Base-by-base conservation (phyloP, 2,888 invertebrate genomes). In the Mactromeris polynyma region DNA sequence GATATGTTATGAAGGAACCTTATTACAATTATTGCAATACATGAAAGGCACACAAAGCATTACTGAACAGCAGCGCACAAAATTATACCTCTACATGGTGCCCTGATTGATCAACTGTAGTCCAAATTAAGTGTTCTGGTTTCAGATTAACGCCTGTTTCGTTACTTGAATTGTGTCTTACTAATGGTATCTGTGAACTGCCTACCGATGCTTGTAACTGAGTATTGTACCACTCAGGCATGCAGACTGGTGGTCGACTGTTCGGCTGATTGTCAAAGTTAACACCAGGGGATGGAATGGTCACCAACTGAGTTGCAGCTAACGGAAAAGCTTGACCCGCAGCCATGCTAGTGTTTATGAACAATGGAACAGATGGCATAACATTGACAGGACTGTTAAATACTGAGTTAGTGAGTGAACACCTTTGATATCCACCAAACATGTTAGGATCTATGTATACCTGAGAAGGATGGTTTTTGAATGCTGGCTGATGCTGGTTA, bases 381-480 rank as follows among this genome's bases (percentile, higher is more conserved):
- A 83, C 82, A 82, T 82, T 82, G 31, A 64, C 21, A 9, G 73
- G 46, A 83, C 46, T n/a, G 84, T 84, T 84, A 84, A 78, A 84
- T 84, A 54, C 51, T 77, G 51, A 38, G 77, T 77, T 83, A 84
- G 77, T 78, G 33, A 38, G 26, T 26, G 54, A 84, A 64, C 54
- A 26, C 38, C 78, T 54, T 54, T 42, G 54, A 77, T 46, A n/a
- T 84, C 84, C 84, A 84, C 9, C 78, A 42, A 51, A 80, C 40
- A 31, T 58, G 69, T 78, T 81, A 36, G 86, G 42, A 87, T 36
- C 54, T n/a, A 54, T 21, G 73, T 46, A 81, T 87, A 87, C 86
- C 86, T 87, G 86, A 58, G 81, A 58, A 11, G 78, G 26, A 19
- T 51, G 82, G 14, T 78, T 78, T 77, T 82, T 85, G 42, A 54